Conservation (phyloP, 35 echinoderm and acorn worm genomes). For the Ophioderma brevispina region DNA sequence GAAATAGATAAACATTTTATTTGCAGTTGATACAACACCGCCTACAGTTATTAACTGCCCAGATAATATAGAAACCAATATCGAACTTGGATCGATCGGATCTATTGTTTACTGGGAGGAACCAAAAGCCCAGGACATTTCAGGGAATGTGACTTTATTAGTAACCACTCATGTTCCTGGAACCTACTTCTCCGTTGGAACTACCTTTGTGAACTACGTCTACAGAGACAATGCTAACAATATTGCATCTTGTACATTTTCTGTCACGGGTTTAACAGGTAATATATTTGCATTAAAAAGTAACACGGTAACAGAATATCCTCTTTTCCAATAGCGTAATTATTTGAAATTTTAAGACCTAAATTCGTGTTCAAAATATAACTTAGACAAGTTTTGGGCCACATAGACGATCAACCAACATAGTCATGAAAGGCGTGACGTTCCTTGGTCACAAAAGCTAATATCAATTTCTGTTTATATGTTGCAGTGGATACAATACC, state of each 20-base stretch:
- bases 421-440: no score
- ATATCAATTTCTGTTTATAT: no score
- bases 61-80: not conserved
- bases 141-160: not conserved
- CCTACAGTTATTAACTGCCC: not conserved
- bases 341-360: no score
- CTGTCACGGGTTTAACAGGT: not conserved
- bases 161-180: conserved; percentile 13
- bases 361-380: no score
- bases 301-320: no score
- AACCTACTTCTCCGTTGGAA: not conserved
- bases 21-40: not conserved
- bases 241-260: conserved; percentile 7
- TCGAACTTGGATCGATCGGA: not conserved
- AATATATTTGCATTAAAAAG: no score
- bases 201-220: conserved; percentile 8
- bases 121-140: conserved; percentile 25
- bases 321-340: no score
- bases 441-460: no score
- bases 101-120: not conserved
- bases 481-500: no score
- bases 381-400: no score
- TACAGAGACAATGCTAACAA: conserved; percentile 10
- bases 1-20: no score
- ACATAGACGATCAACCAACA: no score